phyloP scores from a whole-genome alignment of 2,113 vertebrate species.

The Callochromis pleurospilus region DNA sequence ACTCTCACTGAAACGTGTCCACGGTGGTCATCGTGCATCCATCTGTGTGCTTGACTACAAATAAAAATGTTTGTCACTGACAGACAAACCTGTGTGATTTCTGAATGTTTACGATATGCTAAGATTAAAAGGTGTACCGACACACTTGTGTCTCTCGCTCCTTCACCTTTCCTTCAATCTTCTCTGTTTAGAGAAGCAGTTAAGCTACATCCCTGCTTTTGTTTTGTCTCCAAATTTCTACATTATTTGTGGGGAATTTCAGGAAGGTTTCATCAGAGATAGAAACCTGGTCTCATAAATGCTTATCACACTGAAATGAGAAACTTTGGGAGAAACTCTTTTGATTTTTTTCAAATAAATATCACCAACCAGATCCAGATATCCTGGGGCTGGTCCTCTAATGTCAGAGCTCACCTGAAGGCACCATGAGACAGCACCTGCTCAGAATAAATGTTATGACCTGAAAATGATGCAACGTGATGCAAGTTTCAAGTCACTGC shows the following conservation, averaged over 20 bases:
- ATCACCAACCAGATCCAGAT: not conserved
- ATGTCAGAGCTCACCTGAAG: not conserved
- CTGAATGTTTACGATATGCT: not conserved
- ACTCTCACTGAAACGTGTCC: not conserved
- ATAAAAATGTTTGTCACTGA: not conserved
- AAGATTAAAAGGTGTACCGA: not conserved
- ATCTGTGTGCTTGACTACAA: not conserved
- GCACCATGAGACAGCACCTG: not conserved
- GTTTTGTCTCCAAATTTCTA: not conserved
- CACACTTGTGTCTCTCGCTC: not conserved
- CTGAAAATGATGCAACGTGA: not conserved
- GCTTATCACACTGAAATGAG: not conserved
- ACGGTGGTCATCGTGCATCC: not conserved
- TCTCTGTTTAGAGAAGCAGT: not conserved
- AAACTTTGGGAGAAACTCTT: not conserved
- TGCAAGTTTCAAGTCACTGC: not conserved
- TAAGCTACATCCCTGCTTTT: not conserved
- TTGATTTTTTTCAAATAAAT: not conserved
- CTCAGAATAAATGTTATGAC: not conserved
- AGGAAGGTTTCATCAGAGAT: not conserved
- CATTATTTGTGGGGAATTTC: not conserved
- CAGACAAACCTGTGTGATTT: not conserved
- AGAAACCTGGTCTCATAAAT: not conserved
- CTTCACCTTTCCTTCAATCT: not conserved
- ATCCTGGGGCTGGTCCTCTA: not conserved